Evolutionary conservation across 1,140 invertebrate species (phyloP).

Genomic region (Drosophila fuyamai): DNA sequence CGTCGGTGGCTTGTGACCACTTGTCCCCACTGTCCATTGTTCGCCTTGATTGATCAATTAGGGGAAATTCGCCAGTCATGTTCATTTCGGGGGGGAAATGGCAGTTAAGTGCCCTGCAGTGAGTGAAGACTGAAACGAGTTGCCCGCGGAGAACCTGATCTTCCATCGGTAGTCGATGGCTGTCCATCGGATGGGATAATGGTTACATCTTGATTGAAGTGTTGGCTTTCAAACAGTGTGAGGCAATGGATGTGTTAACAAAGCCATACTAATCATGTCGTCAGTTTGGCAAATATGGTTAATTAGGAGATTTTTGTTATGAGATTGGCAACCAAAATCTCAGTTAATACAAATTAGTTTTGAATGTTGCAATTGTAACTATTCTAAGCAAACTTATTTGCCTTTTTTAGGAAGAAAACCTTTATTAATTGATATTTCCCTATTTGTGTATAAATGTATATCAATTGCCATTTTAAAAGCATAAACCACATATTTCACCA

Average conservation of each 20-base stretch:
- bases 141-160: constrained; percentile 16
- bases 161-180: background rate
- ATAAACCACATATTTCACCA: background rate
- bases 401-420: too few species aligned
- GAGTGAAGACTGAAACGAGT: constrained; percentile 6
- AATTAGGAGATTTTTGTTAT: background rate
- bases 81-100: background rate
- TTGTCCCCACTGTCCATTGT: background rate
- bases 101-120: constrained; percentile 24
- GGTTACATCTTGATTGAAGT: constrained; percentile 26
- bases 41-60: constrained; percentile 62
- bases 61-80: constrained; percentile 41
- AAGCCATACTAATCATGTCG: background rate
- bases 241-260: background rate
- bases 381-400: too few species aligned
- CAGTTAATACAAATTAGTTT: too few species aligned
- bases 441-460: too few species aligned
- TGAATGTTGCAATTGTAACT: too few species aligned
- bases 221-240: background rate
- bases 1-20: constrained; percentile 9
- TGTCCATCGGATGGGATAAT: background rate
- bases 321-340: too few species aligned
- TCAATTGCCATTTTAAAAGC: background rate
- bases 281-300: background rate
- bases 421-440: too few species aligned